Base-by-base conservation (phyloP, 2,797 vertebrate species). In the Hydrolagus colliei region DNA sequence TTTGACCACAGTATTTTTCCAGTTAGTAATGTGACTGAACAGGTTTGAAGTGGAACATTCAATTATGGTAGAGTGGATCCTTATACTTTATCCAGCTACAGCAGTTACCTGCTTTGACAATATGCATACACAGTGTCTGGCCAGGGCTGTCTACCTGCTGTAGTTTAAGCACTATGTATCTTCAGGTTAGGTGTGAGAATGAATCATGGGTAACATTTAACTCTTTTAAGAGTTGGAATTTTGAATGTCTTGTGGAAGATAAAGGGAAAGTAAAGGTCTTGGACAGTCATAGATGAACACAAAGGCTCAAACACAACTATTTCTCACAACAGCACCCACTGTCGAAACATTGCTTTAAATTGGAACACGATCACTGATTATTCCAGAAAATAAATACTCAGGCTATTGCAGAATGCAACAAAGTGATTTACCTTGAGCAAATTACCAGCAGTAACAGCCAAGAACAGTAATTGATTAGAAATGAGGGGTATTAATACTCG, bases 1-100 rank as follows among this genome's bases (percentile, higher is more conserved):
- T 61, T 77, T 77, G 41, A 77, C 41, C n/a, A 59, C n/a, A 77
- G 75, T 77, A 52, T 52, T 52, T 52, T 52, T 52, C 41, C 41
- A 52, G 0, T 52, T 52, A 52, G 41, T 52, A 77, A 77, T 77
- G 61, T 77, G 75, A 61, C 75, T 84, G 22, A 79, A 79, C 61
- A 65, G 65, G n/a, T 65, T 84, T 84, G 79, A 80, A 68, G 65
- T 84, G 67, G 79, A 84, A 18, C 65, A 82, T 67, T 82, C 63
- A 67, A 9, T 82, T 65, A 82, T 68, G 63, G 63, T 84, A 18
- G 27, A 84, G 79, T 35, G 67, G 22, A 22, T 67, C 62, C 67
- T 68, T 77, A 59, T 20, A 67, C 41, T 82, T 82, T 82, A 63
- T 82, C 78, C 65, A 82, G 67, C 14, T 68, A 22, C 62, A 82